Base-by-base conservation (phyloP, 2,888 invertebrate genomes). In the Catocala fraxini region DNA sequence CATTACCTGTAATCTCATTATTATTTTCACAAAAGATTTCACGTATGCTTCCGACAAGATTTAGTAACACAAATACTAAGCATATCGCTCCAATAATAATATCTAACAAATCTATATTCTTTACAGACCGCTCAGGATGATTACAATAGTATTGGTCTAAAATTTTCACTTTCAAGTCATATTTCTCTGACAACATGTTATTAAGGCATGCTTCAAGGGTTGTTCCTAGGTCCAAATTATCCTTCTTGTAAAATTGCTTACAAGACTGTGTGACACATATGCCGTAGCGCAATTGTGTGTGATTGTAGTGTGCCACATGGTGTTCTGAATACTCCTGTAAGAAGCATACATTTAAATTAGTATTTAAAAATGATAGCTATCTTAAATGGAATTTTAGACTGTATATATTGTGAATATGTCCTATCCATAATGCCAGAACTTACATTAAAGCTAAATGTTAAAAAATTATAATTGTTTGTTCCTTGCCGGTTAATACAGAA, bases 281-380 rank as follows among this genome's bases (percentile, higher is more conserved):
- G 0, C 85, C 91, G 75, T 89, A 81, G 53, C 89, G 89, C 73
- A 91, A 78, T 68, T 82, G 80, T 54, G 90, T 88, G 70, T 91
- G 89, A 56, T 92, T 89, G 71, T 77, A 91, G 68, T 92, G 91
- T 67, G 90, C 90, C 12, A 79, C 60, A 51, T 72, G 85, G 58
- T 87, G 66, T 0, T 77, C 86, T 56, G 91, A 90, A 65, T 90
- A 91, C 64, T 77, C 85, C 91, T 92, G 84, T 13, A 82, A 85
- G 6, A 51, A 12, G 11, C 59, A 65, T 70, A 83, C 82, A 56
- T 65, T 35, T 35, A 15, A 2, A 15, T 15, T 15, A 15, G 15
- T 15, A 0, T 15, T 15, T 15, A 15, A 15, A 15, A 15, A 15
- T 15, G 15, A 15, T 15, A 15, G 15, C 15, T 15, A 2, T 15